Evolutionary conservation across 2,113 vertebrate species (phyloP).

Genomic region (Lamprotornis superbus): DNA sequence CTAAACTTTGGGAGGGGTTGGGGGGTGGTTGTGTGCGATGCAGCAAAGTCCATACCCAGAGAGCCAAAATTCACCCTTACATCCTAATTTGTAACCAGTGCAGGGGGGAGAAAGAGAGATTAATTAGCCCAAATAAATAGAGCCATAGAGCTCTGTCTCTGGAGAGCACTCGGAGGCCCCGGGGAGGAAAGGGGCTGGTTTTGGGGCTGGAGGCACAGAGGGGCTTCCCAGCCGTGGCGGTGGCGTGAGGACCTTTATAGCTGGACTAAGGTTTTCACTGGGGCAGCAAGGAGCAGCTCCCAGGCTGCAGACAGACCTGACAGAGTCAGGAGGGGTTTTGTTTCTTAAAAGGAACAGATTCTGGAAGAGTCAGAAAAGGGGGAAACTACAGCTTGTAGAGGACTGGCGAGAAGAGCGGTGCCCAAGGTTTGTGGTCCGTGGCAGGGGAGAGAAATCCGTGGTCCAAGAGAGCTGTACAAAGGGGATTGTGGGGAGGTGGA

Average conservation of each 20-base stretch:
- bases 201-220: slow-evolving; percentile 25
- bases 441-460: background rate
- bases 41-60: slow-evolving; percentile 14
- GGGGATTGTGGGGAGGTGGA: background rate
- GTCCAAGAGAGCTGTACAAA: background rate
- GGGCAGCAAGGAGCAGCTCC: background rate
- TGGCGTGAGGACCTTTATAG: slow-evolving; percentile 50
- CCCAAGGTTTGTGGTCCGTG: background rate
- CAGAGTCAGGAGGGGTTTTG: background rate
- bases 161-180: background rate
- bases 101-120: background rate
- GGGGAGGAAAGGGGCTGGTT: background rate
- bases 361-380: background rate
- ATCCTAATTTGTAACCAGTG: background rate
- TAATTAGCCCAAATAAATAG: background rate
- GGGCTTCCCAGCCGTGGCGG: slow-evolving; percentile 22
- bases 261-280: slow-evolving; percentile 63
- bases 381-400: background rate
- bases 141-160: slow-evolving; percentile 45
- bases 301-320: background rate
- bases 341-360: slow-evolving; percentile 20
- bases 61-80: slow-evolving; percentile 19
- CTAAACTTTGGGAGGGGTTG: slow-evolving; percentile 16
- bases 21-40: background rate
- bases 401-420: background rate